A percentile compares a stretch with the other conserved stretches of the same genome.
Conservation (phyloP, 2,888 invertebrate genomes). For the Troides aeacus region DNA sequence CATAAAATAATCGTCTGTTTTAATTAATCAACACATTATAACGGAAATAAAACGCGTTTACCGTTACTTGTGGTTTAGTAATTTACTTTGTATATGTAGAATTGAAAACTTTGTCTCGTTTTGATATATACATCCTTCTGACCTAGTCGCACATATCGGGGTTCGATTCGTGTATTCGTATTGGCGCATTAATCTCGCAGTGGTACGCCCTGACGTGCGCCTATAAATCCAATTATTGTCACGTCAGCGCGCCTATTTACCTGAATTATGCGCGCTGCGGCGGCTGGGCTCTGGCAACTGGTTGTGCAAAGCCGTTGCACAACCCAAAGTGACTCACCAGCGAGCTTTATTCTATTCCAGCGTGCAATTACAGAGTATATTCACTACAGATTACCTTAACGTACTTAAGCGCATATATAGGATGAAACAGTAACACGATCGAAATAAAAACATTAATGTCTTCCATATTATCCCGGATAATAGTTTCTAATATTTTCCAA, state of each 20-base stretch:
- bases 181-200: slow-evolving; percentile 33
- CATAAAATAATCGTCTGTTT: background rate
- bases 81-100: slow-evolving; percentile 8
- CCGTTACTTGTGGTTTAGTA: slow-evolving; percentile 8
- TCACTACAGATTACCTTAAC: slow-evolving; percentile 53
- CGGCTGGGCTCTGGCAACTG: slow-evolving; percentile 50
- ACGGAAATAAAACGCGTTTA: slow-evolving; percentile 10
- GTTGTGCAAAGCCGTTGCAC: slow-evolving; percentile 71
- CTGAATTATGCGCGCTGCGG: slow-evolving; percentile 47
- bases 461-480: too few relatives aligned
- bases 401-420: slow-evolving; percentile 8
- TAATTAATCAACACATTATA: slow-evolving; percentile 2
- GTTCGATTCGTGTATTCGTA: slow-evolving; percentile 12
- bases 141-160: slow-evolving; percentile 8
- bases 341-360: slow-evolving; percentile 59
- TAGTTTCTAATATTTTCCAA: too few relatives aligned
- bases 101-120: slow-evolving; percentile 1
- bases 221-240: slow-evolving; percentile 40
- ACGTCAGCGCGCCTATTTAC: slow-evolving; percentile 37
- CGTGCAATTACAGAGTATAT: slow-evolving; percentile 46
- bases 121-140: slow-evolving; percentile 12
- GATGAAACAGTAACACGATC: background rate
- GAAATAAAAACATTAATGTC: background rate
- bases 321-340: slow-evolving; percentile 66
- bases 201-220: slow-evolving; percentile 41